A percentile compares a stretch with the other conserved stretches of the same genome.
Conservation (phyloP, 2,113 vertebrate species). For the Dinomys branickii region DNA sequence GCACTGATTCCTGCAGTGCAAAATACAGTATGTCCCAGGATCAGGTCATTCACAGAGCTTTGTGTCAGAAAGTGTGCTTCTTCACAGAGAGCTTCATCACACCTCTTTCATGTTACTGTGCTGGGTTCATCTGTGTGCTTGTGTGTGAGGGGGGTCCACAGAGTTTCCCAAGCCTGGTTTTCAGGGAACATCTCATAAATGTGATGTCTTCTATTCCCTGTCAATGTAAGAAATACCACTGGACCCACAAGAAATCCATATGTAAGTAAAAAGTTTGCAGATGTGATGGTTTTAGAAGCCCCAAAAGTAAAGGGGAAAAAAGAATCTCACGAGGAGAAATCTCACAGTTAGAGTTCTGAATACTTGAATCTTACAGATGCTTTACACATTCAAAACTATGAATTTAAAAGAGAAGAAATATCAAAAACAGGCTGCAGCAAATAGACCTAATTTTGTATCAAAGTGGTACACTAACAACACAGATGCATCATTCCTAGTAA, state of each 20-base stretch:
- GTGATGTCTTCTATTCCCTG: not conserved
- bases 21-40: accelerated
- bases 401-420: not conserved
- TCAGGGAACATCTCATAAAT: not conserved
- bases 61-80: accelerated
- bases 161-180: not conserved
- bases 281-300: not conserved
- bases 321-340: not conserved
- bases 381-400: not conserved
- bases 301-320: not conserved
- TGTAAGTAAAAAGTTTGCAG: not conserved
- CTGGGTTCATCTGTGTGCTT: accelerated
- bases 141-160: accelerated
- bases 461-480: not conserved
- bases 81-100: accelerated
- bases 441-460: constrained; percentile 21
- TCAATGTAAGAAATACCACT: accelerated
- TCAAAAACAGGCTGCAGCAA: constrained; percentile 24
- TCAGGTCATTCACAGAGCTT: accelerated
- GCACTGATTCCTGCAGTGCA: accelerated
- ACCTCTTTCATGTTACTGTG: accelerated
- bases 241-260: not conserved
- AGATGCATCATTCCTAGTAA: not conserved
- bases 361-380: not conserved
- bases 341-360: not conserved